Evolutionary conservation across 1,140 invertebrate species (phyloP).

Genomic region (honey bee (Apis mellifera)): Amel_HAv3.1 CM009937.2:95001-95500

Average conservation of each 20-base stretch:
- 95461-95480: neutral
- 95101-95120: slow-evolving; percentile 42
- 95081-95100: slow-evolving; percentile 46
- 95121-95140: neutral
- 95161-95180: slow-evolving; percentile 55
- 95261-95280: neutral
- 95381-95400: neutral
- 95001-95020: neutral
- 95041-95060: neutral
- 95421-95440: neutral
- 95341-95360: neutral
- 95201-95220: slow-evolving; percentile 31
- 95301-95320: neutral
- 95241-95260: neutral
- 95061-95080: slow-evolving; percentile 21
- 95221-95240: neutral
- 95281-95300: neutral
- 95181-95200: slow-evolving; percentile 63
- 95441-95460: neutral
- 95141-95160: neutral
- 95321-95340: neutral
- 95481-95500: neutral
- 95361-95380: neutral
- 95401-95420: neutral
- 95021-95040: neutral